Conservation (phyloP, 2,113 vertebrate species). For the Chionomys nivalis region DNA sequence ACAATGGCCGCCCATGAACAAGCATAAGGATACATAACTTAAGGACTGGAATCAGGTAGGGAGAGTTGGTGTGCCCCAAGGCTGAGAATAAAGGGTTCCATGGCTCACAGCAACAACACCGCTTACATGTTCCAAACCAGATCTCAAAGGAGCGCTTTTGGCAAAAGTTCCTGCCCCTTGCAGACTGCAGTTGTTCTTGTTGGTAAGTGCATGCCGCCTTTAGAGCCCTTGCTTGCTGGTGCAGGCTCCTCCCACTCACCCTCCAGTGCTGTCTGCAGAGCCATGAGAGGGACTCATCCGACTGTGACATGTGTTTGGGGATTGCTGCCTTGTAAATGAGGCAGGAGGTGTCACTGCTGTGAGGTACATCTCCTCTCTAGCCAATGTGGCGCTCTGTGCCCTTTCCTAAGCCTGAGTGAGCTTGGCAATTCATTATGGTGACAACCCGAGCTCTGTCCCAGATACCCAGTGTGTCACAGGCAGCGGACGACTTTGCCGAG, state of each 20-base stretch:
- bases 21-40: background rate
- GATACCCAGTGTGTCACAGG: background rate
- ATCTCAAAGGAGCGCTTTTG: background rate
- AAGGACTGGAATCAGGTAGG: background rate
- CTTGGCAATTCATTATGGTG: constrained; percentile 47
- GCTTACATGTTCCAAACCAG: background rate
- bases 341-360: constrained; percentile 62
- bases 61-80: accelerated
- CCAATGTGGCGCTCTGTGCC: constrained; percentile 15
- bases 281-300: background rate
- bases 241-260: background rate
- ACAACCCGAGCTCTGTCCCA: constrained; percentile 68
- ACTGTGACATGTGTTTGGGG: background rate
- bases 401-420: constrained; percentile 71
- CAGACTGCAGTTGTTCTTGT: background rate
- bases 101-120: background rate
- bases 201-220: background rate
- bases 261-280: background rate
- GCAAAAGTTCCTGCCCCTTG: background rate
- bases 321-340: constrained; percentile 63
- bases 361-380: constrained; percentile 42
- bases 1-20: background rate
- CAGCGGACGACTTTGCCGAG: constrained; percentile 73
- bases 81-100: background rate
- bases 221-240: accelerated